These are phyloP conservation scores for Lepidostoma basale DNA, from an alignment of 1,140 invertebrate genomes.

Conservation along the genomic window DNA sequence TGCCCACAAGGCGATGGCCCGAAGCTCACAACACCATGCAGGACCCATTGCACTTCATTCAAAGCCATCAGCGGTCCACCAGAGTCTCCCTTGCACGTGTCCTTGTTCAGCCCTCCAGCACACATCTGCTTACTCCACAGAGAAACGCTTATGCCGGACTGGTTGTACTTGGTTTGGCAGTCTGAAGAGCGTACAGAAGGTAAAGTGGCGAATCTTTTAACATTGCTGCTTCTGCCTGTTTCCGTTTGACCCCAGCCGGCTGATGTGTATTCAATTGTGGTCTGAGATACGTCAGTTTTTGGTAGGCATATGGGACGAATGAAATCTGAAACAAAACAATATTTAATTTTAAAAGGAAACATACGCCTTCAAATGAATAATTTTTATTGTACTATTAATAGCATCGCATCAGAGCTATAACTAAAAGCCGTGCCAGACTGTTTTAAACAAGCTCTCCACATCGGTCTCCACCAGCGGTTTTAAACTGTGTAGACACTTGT, in stretches of 20 bases:
- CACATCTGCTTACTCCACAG: slow-evolving; percentile 55
- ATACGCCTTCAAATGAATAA: too few relatives aligned
- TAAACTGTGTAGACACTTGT: too few relatives aligned
- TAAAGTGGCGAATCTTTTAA: neutral
- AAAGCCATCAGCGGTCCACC: slow-evolving; percentile 70
- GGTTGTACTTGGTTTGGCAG: slow-evolving; percentile 6
- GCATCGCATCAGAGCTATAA: neutral
- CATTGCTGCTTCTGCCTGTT: slow-evolving; percentile 34
- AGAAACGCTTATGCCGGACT: neutral
- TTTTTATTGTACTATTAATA: neutral
- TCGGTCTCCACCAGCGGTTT: too few relatives aligned
- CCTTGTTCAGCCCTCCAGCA: slow-evolving; percentile 68
- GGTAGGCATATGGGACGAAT: slow-evolving; percentile 39
- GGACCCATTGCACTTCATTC: slow-evolving; percentile 47
- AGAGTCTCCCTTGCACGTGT: slow-evolving; percentile 75
- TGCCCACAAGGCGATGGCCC: slow-evolving; percentile 63
- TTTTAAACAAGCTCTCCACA: too few relatives aligned
- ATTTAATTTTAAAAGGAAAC: neutral
- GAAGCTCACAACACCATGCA: slow-evolving; percentile 66
- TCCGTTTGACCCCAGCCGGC: slow-evolving; percentile 74
- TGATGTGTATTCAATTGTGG: too few relatives aligned
- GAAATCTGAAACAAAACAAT: slow-evolving; percentile 31
- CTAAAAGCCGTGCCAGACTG: neutral
- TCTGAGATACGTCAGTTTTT: slow-evolving; percentile 9
- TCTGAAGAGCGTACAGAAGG: neutral